These are phyloP conservation scores for Torymus auratus DNA, from an alignment of 2,888 invertebrate genomes.

Conservation along the genomic window DNA sequence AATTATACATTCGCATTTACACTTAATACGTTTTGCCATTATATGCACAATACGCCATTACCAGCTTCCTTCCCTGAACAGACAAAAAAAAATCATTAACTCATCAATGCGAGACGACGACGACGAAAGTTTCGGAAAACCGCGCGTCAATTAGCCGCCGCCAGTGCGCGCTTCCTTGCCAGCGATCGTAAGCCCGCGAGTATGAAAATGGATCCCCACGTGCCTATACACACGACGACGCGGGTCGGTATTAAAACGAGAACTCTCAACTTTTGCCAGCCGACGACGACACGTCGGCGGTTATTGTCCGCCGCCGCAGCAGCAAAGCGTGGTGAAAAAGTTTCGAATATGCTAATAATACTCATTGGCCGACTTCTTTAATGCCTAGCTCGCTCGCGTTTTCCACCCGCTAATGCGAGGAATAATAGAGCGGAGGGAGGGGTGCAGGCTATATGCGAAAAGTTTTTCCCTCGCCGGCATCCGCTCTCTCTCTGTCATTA, in stretches of 20 bases:
- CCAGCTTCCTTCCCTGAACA: too few species aligned
- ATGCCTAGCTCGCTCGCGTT: not conserved
- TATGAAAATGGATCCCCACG: conserved; percentile 16
- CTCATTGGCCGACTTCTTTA: conserved; percentile 31
- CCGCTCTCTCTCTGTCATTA: too few species aligned
- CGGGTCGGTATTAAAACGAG: conserved; percentile 2
- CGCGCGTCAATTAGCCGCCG: not conserved
- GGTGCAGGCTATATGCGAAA: conserved; percentile 1
- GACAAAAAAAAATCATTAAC: too few species aligned
- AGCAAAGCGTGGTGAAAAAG: not conserved
- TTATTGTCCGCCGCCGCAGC: conserved; percentile 8
- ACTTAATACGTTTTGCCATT: too few species aligned
- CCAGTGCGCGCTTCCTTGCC: conserved; percentile 7
- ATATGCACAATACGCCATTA: too few species aligned
- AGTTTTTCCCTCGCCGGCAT: not conserved
- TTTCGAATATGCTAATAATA: conserved; percentile 31
- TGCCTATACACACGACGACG: not conserved
- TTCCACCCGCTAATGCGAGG: not conserved
- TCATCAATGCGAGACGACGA: too few species aligned
- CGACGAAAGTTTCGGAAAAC: too few species aligned
- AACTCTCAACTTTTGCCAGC: conserved; percentile 19
- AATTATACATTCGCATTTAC: too few species aligned
- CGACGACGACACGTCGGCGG: not conserved
- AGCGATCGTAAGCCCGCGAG: conserved; percentile 1
- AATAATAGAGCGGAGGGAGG: not conserved